These are phyloP conservation scores for Drosophila meridionalis DNA, from an alignment of 2,888 invertebrate species.

Conservation along the genomic window DNA sequence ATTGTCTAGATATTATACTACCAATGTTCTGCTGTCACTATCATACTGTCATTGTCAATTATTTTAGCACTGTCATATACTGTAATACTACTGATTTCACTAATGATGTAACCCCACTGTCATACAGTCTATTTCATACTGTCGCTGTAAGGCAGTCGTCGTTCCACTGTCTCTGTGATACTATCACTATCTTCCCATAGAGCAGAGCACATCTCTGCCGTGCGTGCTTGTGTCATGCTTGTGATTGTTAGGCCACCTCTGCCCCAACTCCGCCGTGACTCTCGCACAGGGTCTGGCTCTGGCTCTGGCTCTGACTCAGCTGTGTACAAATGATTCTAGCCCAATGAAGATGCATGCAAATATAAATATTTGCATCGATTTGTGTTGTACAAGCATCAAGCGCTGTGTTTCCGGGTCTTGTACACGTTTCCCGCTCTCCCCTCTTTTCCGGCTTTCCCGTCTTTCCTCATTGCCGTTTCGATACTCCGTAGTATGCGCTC, in stretches of 20 bases:
- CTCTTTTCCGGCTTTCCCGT: background rate
- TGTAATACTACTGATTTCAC: background rate
- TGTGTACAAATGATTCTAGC: slow-evolving; percentile 31
- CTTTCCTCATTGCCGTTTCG: background rate
- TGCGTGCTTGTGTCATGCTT: slow-evolving; percentile 49
- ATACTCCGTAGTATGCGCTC: background rate
- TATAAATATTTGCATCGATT: slow-evolving; percentile 80
- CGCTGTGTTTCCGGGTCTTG: slow-evolving; percentile 35
- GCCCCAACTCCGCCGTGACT: background rate
- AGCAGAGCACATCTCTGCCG: slow-evolving; percentile 14
- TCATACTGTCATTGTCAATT: background rate
- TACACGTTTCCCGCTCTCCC: background rate
- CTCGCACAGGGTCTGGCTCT: background rate
- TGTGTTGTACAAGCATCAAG: slow-evolving; percentile 64
- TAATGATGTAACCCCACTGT: background rate
- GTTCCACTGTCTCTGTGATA: background rate
- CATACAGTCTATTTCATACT: background rate
- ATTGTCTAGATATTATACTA: background rate
- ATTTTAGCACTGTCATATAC: background rate
- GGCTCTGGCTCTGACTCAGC: slow-evolving; percentile 25
- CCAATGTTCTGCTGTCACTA: background rate
- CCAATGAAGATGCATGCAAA: slow-evolving; percentile 74
- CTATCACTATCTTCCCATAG: background rate
- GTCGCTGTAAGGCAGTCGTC: background rate
- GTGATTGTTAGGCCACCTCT: slow-evolving; percentile 22